Evolutionary conservation across 2,888 invertebrate genomes (phyloP).

Genomic region (Ypsolopha sequella): DNA sequence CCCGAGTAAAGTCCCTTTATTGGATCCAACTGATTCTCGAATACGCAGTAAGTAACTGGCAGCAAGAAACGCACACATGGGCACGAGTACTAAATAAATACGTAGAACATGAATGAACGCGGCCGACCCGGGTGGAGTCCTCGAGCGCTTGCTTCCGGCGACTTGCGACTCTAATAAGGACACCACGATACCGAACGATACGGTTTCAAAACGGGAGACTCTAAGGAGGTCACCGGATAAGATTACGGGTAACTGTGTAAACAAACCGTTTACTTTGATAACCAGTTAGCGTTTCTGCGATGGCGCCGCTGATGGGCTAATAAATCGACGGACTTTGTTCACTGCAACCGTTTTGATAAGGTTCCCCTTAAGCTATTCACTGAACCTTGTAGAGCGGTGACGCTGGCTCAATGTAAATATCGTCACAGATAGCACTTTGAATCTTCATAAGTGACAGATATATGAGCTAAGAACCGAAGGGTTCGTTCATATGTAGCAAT

Average conservation of each 20-base stretch:
- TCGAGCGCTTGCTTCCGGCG: slow-evolving; percentile 57
- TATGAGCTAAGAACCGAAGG: not conserved
- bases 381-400: not conserved
- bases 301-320: slow-evolving; percentile 52
- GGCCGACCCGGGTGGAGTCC: slow-evolving; percentile 18
- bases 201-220: slow-evolving; percentile 66
- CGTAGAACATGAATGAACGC: slow-evolving; percentile 57
- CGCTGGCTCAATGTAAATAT: too few species aligned
- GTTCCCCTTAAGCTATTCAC: not conserved
- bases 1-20: too few species aligned
- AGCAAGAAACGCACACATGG: not conserved
- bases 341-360: slow-evolving; percentile 8
- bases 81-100: slow-evolving; percentile 44
- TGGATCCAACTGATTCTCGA: not conserved
- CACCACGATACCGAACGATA: slow-evolving; percentile 55
- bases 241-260: slow-evolving; percentile 68
- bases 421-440: not conserved
- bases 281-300: slow-evolving; percentile 58
- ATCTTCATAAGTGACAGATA: not conserved
- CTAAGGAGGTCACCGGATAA: slow-evolving; percentile 69
- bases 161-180: slow-evolving; percentile 44
- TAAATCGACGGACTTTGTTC: slow-evolving; percentile 30
- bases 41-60: not conserved
- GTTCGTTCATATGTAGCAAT: too few species aligned
- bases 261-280: slow-evolving; percentile 69